Evolutionary conservation across 2,113 vertebrate genomes (phyloP), one percentile per base, ranked within the genome.

Genomic region (Isichthys henryi): DNA sequence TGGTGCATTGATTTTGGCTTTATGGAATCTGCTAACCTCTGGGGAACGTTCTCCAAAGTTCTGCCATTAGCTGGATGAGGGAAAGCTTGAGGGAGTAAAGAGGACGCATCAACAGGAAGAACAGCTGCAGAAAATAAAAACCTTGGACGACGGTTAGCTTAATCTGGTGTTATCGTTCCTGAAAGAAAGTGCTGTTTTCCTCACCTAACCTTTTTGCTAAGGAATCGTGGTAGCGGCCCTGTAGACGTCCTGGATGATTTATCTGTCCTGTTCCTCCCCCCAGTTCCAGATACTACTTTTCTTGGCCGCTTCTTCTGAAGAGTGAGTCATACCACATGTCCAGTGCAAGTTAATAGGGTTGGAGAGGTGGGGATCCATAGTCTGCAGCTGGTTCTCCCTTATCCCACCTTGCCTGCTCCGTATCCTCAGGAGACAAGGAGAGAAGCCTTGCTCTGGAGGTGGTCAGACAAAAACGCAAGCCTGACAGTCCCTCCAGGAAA

Each of bases 381-480:
- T 53, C 27, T 45, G 9, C 49, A 87, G 89, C 84, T 43, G 89
- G 46, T 5, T 45, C 89, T 89, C 93, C 92, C 93, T 93, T 93
- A 92, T 93, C 91, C 93, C 80, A 88, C 70, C 80, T 88, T 91
- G 91, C 93, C 91, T 90, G 88, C 92, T 93, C 91, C 93, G 15
- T 92, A 94, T 90, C 91, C 90, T 89, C 90, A 93, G 84, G 62
- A 66, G 46, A 50, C 83, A 35, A 58, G 27, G n/a, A 19, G 84
- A 83, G 23, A 66, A 31, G 23, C 19, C 46, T 56, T 23, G 31
- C 49, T 45, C 31, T 23, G 19, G 56, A 50, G 70, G 62, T 10
- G 35, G 70, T 19, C 46, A 21, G 15, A 19, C 17, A 8, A 83
- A 39, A 53, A 52, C 31, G 39, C 1, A 11, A 31, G 43, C 53